Base-by-base conservation (phyloP, 2,888 invertebrate genomes). In the Lochmaea capreae region DNA sequence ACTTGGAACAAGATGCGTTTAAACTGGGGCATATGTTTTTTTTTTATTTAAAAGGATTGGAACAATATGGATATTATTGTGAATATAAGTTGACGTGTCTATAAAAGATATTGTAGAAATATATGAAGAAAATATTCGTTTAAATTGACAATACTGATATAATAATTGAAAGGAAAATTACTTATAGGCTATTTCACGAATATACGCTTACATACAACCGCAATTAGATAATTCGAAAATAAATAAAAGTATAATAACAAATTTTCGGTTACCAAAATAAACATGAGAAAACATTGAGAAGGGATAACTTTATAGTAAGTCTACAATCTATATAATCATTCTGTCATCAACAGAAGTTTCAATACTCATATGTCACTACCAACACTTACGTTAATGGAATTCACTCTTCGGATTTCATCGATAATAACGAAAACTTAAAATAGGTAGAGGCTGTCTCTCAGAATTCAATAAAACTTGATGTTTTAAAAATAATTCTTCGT, bases 261-360 rank as follows among this genome's bases (percentile, higher is more conserved):
- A 22, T 22, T 22, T 22, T 22, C 22, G 22, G n/a, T n/a, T n/a
- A n/a, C n/a, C n/a, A n/a, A n/a, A n/a, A n/a, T n/a, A n/a, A n/a
- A n/a, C n/a, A n/a, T n/a, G n/a, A n/a, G n/a, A n/a, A n/a, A n/a
- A n/a, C n/a, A n/a, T n/a, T n/a, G n/a, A n/a, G n/a, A n/a, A n/a
- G 18, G 1, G 16, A 2, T 54, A 54, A 11, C 18, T 54, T 16
- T 18, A 54, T 16, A 54, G 18, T 9, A 18, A 18, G 8, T 18
- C 16, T 54, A 16, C 54, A 54, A 54, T 54, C 54, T 14, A 39
- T 39, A 16, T 61, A 61, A 61, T 61, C n/a, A 61, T 16, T 39
- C 61, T 63, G 62, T 63, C 62, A 63, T 16, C 62, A 8, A 43
- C 62, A 63, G 62, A 63, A 43, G 16, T 63, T 63, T 63, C 9